Percentiles rank a stretch among this genome's conserved stretches.
phyloP scores from a whole-genome alignment of 2,888 invertebrate species.

The Tetrapedia diversipes region DNA sequence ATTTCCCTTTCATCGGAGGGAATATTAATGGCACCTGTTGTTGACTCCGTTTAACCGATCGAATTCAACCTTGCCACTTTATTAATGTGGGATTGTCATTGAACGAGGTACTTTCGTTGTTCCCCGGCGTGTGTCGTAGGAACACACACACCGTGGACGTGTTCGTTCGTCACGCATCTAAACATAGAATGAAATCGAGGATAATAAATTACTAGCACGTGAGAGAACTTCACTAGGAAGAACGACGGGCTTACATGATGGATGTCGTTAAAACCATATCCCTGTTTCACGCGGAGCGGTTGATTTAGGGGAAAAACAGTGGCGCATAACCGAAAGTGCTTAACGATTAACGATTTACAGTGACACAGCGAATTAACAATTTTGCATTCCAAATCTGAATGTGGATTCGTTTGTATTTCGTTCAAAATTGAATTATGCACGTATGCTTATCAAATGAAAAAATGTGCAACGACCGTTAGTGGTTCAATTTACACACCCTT shows the following conservation, averaged over 20 bases:
- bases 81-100: conserved; percentile 21
- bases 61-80: conserved; percentile 15
- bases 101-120: conserved; percentile 24
- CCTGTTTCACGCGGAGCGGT: conserved; percentile 66
- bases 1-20: background rate
- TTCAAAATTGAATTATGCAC: no score
- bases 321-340: conserved; percentile 5
- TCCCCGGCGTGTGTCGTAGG: background rate
- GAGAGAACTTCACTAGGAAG: conserved; percentile 40
- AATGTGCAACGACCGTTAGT: no score
- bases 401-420: no score
- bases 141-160: conserved; percentile 4
- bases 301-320: conserved; percentile 29
- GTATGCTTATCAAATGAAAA: no score
- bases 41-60: background rate
- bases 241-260: conserved; percentile 73
- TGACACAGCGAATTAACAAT: conserved; percentile 9
- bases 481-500: no score
- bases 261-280: conserved; percentile 79
- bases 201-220: conserved; percentile 68
- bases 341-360: conserved; percentile 18
- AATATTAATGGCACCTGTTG: conserved; percentile 12
- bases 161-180: conserved; percentile 41
- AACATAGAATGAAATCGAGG: conserved; percentile 48
- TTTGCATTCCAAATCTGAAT: no score